These are phyloP conservation scores for Phacellophora camtschatica DNA, from an alignment of 30 jellyfish, hydroid and myxozoan species.

Conservation along the genomic window DNA sequence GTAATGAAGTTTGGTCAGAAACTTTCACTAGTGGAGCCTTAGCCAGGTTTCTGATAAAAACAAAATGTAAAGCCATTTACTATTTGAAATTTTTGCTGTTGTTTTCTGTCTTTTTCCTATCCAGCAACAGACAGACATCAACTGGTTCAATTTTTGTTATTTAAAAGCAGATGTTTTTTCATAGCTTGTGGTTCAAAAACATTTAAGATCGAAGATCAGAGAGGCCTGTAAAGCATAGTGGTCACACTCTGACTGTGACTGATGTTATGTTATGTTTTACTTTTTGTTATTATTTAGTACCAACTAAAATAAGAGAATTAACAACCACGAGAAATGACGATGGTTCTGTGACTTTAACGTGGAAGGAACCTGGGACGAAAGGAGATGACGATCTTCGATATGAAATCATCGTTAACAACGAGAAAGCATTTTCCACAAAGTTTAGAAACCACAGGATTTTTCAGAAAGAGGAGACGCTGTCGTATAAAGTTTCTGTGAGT, in stretches of 20 bases:
- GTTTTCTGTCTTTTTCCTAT: too few relatives aligned
- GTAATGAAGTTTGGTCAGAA: too few relatives aligned
- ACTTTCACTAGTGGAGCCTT: too few relatives aligned
- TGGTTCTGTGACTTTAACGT: constrained; percentile 47
- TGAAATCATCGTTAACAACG: constrained; percentile 27
- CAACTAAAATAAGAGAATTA: constrained; percentile 47
- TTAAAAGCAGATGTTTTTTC: too few relatives aligned
- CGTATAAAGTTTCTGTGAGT: constrained; percentile 46
- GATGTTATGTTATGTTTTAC: background rate
- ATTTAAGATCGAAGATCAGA: background rate
- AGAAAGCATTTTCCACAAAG: background rate
- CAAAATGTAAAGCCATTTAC: too few relatives aligned
- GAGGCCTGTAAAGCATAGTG: background rate
- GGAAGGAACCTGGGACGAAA: constrained; percentile 61
- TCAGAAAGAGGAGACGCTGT: constrained; percentile 10
- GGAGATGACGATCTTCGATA: constrained; percentile 57
- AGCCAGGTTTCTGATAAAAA: too few relatives aligned
- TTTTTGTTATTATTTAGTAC: constrained; percentile 40
- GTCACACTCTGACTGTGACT: background rate
- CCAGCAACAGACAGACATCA: too few relatives aligned
- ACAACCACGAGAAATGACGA: constrained; percentile 25
- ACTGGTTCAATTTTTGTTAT: too few relatives aligned
- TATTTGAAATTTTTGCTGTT: too few relatives aligned
- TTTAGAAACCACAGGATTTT: constrained; percentile 4
- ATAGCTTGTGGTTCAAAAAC: background rate